phyloP scores from a whole-genome alignment of 1,140 invertebrate genomes.

The Conopomorpha cramerella region DNA sequence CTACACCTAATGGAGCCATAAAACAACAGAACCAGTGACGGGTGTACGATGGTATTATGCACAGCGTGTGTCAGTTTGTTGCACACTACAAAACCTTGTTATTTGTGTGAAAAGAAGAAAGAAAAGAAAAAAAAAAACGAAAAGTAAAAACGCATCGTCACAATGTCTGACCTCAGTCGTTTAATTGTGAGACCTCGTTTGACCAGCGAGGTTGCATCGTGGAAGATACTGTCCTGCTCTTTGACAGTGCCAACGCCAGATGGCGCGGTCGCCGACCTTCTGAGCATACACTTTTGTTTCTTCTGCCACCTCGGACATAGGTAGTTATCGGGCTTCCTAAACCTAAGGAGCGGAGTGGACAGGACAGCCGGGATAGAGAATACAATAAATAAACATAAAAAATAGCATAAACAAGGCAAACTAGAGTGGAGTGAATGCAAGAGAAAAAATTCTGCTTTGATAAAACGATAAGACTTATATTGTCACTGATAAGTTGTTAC shows the following conservation, averaged over 20 bases:
- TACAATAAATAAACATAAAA: constrained; percentile 44
- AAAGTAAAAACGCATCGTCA: constrained; percentile 39
- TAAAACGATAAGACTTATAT: too few species aligned
- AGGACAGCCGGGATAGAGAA: constrained; percentile 18
- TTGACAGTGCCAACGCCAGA: constrained; percentile 30
- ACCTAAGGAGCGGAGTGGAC: constrained; percentile 38
- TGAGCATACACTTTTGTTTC: constrained; percentile 28
- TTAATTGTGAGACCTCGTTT: constrained; percentile 56
- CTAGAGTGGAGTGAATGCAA: too few species aligned
- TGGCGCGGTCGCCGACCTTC: constrained; percentile 48
- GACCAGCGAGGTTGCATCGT: constrained; percentile 51
- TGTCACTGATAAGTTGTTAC: too few species aligned
- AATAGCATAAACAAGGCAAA: constrained; percentile 29
- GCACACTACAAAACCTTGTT: constrained; percentile 53
- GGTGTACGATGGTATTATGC: too few species aligned
- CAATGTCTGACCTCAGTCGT: constrained; percentile 56
- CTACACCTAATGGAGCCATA: too few species aligned
- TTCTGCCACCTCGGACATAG: constrained; percentile 35
- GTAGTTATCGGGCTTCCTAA: constrained; percentile 59
- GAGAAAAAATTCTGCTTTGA: too few species aligned
- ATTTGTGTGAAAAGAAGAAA: too few species aligned
- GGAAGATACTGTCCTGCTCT: constrained; percentile 44
- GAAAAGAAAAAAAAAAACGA: constrained; percentile 28
- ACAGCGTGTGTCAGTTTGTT: too few species aligned
- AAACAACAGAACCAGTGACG: too few species aligned